phyloP scores from a whole-genome alignment of 1,140 invertebrate species.

The Araneus ventricosus region DNA sequence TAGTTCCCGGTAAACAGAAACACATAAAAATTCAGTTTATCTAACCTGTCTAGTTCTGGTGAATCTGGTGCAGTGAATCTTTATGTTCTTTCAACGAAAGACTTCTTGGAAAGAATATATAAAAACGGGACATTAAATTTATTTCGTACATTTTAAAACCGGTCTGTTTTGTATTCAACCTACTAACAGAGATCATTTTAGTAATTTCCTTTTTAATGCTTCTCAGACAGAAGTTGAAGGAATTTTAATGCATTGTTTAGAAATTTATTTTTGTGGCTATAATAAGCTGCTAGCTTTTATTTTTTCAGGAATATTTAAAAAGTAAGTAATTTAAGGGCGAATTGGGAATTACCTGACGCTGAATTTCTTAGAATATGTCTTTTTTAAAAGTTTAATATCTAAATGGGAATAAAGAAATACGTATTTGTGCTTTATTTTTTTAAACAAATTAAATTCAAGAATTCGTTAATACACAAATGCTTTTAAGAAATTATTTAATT shows the following conservation, averaged over 20 bases:
- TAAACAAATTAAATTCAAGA: too few relatives aligned
- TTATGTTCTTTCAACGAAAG: slow-evolving; percentile 3
- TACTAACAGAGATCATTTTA: background rate
- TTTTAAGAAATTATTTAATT: too few relatives aligned
- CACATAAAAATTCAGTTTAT: slow-evolving; percentile 6
- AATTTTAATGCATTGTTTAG: background rate
- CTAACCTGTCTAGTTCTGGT: background rate
- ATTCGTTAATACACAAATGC: too few relatives aligned
- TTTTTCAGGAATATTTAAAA: background rate
- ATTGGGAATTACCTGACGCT: too few relatives aligned
- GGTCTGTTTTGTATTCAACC: background rate
- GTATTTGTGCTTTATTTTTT: too few relatives aligned
- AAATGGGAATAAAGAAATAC: too few relatives aligned
- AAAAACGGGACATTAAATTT: background rate
- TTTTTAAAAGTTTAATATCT: too few relatives aligned
- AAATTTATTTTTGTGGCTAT: background rate
- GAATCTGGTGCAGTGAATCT: background rate
- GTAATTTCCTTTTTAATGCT: background rate
- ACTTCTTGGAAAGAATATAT: background rate
- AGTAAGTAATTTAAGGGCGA: background rate
- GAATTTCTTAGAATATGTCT: too few relatives aligned
- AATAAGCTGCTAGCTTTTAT: background rate
- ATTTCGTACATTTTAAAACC: background rate
- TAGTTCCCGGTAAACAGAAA: background rate
- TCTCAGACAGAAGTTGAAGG: background rate